Percentiles rank a stretch among this genome's conserved stretches.
Evolutionary conservation across 30 jellyfish, hydroid and myxozoan genomes (phyloP).

Genomic region (Turritopsis rubra): DNA sequence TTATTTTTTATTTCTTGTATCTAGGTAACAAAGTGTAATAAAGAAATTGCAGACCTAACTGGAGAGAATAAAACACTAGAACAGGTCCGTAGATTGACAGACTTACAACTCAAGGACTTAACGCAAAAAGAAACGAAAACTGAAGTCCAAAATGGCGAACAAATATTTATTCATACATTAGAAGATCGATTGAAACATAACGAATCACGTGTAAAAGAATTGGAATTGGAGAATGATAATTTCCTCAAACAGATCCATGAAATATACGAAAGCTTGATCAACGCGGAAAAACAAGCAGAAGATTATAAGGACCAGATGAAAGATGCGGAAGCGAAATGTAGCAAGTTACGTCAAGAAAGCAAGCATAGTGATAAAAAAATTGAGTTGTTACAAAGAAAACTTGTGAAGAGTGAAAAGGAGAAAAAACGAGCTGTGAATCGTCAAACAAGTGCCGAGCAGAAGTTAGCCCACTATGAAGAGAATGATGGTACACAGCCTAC

Average conservation of each 20-base stretch:
- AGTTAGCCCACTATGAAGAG: constrained; percentile 37
- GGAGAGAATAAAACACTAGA: constrained; percentile 58
- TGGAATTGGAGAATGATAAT: constrained; percentile 69
- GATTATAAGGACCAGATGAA: constrained; percentile 54
- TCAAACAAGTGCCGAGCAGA: constrained; percentile 53
- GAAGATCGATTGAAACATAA: constrained; percentile 61
- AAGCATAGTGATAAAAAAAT: constrained; percentile 72
- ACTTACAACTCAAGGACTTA: constrained; percentile 23
- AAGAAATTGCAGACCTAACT: constrained; percentile 50
- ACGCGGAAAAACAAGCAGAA: constrained; percentile 37
- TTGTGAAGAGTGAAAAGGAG: constrained; percentile 68
- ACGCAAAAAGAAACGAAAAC: constrained; percentile 35
- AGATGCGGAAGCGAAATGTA: constrained; percentile 34
- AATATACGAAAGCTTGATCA: constrained; percentile 44
- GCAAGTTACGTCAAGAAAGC: constrained; percentile 35
- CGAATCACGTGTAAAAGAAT: constrained; percentile 61
- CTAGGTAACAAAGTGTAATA: constrained; percentile 33
- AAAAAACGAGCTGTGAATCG: constrained; percentile 51
- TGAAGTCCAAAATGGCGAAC: constrained; percentile 41
- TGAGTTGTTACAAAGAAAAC: constrained; percentile 47
- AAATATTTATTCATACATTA: constrained; percentile 48
- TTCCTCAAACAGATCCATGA: constrained; percentile 51
- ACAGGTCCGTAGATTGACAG: constrained; percentile 35
- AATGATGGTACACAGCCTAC: constrained; percentile 22
- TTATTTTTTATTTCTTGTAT: not conserved